Base-by-base conservation (phyloP, 2,888 invertebrate genomes). In the Lagria hirta region DNA sequence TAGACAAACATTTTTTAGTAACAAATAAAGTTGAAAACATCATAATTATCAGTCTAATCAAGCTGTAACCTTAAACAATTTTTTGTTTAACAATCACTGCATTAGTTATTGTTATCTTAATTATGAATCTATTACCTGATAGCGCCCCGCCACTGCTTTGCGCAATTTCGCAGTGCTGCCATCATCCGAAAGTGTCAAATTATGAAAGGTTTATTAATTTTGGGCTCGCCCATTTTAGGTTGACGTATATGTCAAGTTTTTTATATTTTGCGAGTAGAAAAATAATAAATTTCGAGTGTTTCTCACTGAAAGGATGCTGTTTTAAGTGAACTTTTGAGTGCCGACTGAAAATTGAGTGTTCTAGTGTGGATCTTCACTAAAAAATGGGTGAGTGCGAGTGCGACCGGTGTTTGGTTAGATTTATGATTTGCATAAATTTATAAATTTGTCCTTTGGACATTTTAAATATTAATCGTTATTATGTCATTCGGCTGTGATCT, bases 181-280 rank as follows among this genome's bases (percentile, higher is more conserved):
- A 49, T 37, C 36, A 48, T 42, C 42, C 53, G 49, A 46, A 48
- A 34, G 57, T 50, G 52, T 33, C 35, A 38, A 44, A 28, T 30
- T 17, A 30, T 16, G 23, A 30, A 38, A 38, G 10, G 16, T 22
- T 13, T 29, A 17, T 30, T 26, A 30, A 38, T 30, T 38, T 38
- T 38, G 38, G 67, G 61, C 65, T 66, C 64, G 66, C 64, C 67
- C 67, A 65, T 64, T 60, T 61, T 62, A 57, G 58, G 43, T 64
- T 60, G 60, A 60, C 56, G 58, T 60, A 51, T 54, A 44, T 55
- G 55, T 52, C 52, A 57, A 57, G 59, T 59, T 62, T 58, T 55
- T 54, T 47, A 47, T 46, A 55, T 54, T 51, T 52, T 52, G 57
- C 34, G 47, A 51, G 46, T 36, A 45, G 42, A 49, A n/a, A n/a